Percentiles rank a stretch among this genome's conserved stretches.
Conservation (phyloP, 2,888 invertebrate species). For the Alviniconcha strummeri region DNA sequence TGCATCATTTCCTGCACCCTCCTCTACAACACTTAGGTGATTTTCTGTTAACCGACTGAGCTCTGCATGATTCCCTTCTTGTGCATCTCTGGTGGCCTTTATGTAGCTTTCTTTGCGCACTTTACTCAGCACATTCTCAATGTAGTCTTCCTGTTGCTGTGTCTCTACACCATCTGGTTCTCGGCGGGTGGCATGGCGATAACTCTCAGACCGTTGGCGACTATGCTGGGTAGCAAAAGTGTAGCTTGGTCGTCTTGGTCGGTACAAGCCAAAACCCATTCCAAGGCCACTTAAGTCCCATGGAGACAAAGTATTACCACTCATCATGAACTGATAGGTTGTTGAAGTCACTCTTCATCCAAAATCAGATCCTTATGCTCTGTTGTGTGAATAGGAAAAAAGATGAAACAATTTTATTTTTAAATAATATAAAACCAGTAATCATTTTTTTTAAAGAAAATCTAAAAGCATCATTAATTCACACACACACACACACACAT, state of each 20-base stretch:
- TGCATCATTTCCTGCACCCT: slow-evolving; percentile 31
- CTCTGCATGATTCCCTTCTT: slow-evolving; percentile 31
- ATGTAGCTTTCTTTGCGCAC: slow-evolving; percentile 67
- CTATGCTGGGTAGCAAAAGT: slow-evolving; percentile 69
- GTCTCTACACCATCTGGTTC: slow-evolving; percentile 36
- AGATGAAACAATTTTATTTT: background rate
- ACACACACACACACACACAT: no score
- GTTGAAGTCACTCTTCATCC: background rate
- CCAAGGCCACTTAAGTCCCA: slow-evolving; percentile 70
- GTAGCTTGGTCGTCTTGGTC: slow-evolving; percentile 71
- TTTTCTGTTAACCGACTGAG: slow-evolving; percentile 30
- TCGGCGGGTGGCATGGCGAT: slow-evolving; percentile 64
- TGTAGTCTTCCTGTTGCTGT: slow-evolving; percentile 27
- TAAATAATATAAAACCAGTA: background rate
- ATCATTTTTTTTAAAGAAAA: background rate
- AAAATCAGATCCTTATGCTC: background rate
- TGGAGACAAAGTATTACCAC: slow-evolving; percentile 61
- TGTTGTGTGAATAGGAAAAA: no score
- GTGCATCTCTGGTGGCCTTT: slow-evolving; percentile 49
- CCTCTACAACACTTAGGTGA: slow-evolving; percentile 20
- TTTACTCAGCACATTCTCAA: slow-evolving; percentile 36
- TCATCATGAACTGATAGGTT: slow-evolving; percentile 3
- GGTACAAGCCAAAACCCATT: slow-evolving; percentile 70
- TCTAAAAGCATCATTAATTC: no score
- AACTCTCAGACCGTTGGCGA: slow-evolving; percentile 69